Evolutionary conservation across 2,888 invertebrate genomes (phyloP).

Genomic region (Spodoptera littoralis): DNA sequence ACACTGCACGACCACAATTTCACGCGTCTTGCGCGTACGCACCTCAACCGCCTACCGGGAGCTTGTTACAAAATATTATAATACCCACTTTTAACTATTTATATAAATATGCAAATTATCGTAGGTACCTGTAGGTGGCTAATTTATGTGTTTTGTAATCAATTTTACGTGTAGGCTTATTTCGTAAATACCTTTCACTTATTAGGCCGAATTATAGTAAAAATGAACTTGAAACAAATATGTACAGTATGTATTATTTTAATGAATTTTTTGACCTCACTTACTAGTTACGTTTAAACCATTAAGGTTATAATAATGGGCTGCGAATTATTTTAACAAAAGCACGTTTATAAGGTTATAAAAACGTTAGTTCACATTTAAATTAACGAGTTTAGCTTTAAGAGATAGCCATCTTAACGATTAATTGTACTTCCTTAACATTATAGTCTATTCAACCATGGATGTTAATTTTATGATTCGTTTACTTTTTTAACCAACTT

Average conservation of each 20-base stretch:
- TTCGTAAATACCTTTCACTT: constrained; percentile 32
- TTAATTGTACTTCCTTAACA: constrained; percentile 36
- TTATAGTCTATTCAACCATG: constrained; percentile 43
- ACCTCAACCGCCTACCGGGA: constrained; percentile 11
- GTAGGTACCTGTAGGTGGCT: constrained; percentile 2
- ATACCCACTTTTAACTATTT: constrained; percentile 29
- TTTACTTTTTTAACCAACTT: constrained; percentile 20
- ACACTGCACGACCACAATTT: constrained; percentile 38
- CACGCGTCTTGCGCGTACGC: constrained; percentile 42
- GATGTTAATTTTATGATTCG: constrained; percentile 22
- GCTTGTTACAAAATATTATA: constrained; percentile 44
- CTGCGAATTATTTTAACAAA: constrained; percentile 41
- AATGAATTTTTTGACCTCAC: constrained; percentile 19
- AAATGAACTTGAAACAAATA: constrained; percentile 23
- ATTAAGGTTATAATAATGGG: constrained; percentile 33
- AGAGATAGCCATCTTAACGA: constrained; percentile 40
- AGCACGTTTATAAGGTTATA: constrained; percentile 25
- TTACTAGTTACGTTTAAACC: constrained; percentile 25
- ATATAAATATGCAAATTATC: constrained; percentile 42
- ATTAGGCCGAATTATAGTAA: constrained; percentile 8
- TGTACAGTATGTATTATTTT: constrained; percentile 5
- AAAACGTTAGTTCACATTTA: constrained; percentile 25
- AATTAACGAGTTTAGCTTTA: constrained; percentile 21
- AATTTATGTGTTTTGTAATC: constrained; percentile 31
- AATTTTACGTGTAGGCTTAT: constrained; percentile 29